phyloP scores from a whole-genome alignment of 2,797 vertebrate genomes.

The Florisuga fusca region DNA sequence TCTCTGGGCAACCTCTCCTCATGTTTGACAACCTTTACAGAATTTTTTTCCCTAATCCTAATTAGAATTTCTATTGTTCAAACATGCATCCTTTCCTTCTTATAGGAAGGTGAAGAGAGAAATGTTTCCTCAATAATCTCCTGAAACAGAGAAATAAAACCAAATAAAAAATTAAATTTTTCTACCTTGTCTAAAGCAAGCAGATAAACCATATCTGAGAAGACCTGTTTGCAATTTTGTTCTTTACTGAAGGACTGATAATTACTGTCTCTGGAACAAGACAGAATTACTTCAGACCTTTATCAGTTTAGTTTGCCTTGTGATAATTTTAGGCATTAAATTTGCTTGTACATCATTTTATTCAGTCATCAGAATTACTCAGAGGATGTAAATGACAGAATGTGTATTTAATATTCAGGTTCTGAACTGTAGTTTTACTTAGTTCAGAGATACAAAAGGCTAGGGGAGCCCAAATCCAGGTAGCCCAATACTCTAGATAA shows the following conservation, averaged over 20 bases:
- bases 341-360: not conserved
- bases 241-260: not conserved
- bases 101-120: not conserved
- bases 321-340: not conserved
- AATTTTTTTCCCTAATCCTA: not conserved
- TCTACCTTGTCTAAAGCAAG: not conserved
- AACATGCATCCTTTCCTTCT: not conserved
- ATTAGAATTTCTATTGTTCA: not conserved
- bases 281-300: not conserved
- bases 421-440: not conserved
- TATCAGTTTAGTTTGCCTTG: not conserved
- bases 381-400: not conserved
- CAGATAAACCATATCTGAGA: not conserved
- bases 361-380: not conserved
- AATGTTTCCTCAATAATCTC: not conserved
- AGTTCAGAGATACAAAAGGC: not conserved
- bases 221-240: not conserved
- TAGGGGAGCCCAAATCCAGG: not conserved
- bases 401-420: not conserved
- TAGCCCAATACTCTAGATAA: not conserved
- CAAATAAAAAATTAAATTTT: not conserved
- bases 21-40: not conserved
- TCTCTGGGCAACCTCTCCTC: not conserved
- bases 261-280: not conserved
- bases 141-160: not conserved